These are phyloP conservation scores for Pammene aurita DNA, from an alignment of 2,888 invertebrate genomes.

Conservation along the genomic window DNA sequence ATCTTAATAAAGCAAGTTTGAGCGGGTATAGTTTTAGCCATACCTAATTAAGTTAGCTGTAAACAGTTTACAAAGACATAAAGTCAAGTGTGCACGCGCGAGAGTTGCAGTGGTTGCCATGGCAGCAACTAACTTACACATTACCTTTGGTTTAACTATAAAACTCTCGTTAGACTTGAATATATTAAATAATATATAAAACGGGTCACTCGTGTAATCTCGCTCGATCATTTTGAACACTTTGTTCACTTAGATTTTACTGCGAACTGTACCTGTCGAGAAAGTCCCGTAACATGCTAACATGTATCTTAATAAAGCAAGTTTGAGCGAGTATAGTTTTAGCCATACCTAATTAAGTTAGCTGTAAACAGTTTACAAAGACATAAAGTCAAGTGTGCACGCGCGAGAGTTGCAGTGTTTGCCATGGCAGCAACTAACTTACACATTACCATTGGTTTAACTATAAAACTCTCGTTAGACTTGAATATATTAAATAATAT, in stretches of 20 bases:
- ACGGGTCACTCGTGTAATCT: too few relatives aligned
- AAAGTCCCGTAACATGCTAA: too few relatives aligned
- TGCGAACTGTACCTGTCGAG: too few relatives aligned
- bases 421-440: slow-evolving; percentile 17
- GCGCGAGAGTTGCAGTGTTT: slow-evolving; percentile 34
- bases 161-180: neutral
- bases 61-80: slow-evolving; percentile 41
- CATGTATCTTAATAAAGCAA: too few relatives aligned
- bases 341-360: slow-evolving; percentile 35
- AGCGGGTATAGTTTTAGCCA: slow-evolving; percentile 3
- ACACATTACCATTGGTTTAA: slow-evolving; percentile 19
- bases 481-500: too few relatives aligned
- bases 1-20: neutral
- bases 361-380: slow-evolving; percentile 39
- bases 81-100: slow-evolving; percentile 38
- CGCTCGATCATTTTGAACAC: too few relatives aligned
- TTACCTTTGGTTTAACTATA: slow-evolving; percentile 13
- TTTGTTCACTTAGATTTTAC: too few relatives aligned
- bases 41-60: slow-evolving; percentile 36
- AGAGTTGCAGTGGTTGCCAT: slow-evolving; percentile 32
- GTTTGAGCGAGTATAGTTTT: slow-evolving; percentile 1
- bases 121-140: slow-evolving; percentile 14
- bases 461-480: neutral
- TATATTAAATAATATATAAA: too few relatives aligned
- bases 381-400: slow-evolving; percentile 40